phyloP scores from a whole-genome alignment of 2,888 invertebrate genomes.

The Patella pellucida region DNA sequence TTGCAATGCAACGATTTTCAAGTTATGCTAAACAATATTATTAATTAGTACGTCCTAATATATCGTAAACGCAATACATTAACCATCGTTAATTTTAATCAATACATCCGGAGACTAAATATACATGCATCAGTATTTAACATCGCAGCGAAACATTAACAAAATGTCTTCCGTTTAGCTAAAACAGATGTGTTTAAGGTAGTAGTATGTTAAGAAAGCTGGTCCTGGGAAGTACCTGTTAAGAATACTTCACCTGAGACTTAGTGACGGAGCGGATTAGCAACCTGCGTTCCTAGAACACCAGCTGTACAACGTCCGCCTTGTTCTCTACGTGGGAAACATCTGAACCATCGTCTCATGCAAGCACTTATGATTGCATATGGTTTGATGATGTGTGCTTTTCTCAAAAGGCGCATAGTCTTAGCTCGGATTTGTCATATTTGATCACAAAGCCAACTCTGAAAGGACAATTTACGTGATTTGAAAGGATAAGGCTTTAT shows the following conservation, averaged over 20 bases:
- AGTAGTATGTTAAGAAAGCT: not conserved
- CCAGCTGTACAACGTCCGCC: constrained; percentile 3
- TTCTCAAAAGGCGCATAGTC: constrained; percentile 9
- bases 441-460: constrained; percentile 7
- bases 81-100: too few relatives aligned
- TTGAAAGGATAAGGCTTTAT: not conserved
- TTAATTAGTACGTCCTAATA: too few relatives aligned
- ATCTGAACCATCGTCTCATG: not conserved
- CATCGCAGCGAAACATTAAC: too few relatives aligned
- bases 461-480: constrained; percentile 4
- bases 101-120: too few relatives aligned
- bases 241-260: constrained; percentile 7
- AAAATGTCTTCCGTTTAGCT: too few relatives aligned
- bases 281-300: not conserved
- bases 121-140: too few relatives aligned
- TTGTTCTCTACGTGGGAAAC: constrained; percentile 10
- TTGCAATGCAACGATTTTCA: too few relatives aligned
- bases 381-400: constrained; percentile 1
- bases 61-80: too few relatives aligned
- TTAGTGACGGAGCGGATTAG: constrained; percentile 4
- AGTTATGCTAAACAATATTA: too few relatives aligned
- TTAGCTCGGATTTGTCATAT: constrained; percentile 2
- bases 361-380: constrained; percentile 3
- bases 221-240: constrained; percentile 1
- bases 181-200: too few relatives aligned